Conservation (phyloP, 1,140 invertebrate genomes). For the Drosophila pseudoananassae region DNA sequence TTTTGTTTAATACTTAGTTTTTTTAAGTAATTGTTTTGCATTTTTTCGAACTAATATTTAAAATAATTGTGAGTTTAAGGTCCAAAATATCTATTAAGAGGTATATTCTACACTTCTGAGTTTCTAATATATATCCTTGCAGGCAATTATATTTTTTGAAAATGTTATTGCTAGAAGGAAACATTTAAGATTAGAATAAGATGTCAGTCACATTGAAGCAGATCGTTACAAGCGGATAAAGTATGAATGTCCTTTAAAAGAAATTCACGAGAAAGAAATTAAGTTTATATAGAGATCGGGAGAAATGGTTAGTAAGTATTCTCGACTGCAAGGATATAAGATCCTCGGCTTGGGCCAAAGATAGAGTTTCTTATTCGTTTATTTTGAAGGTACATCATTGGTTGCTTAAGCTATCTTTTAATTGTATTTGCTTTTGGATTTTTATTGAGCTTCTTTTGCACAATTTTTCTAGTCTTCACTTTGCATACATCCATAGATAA, state of each 20-base stretch:
- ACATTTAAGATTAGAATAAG: too few species aligned
- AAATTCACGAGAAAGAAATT: not conserved
- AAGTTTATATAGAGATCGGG: not conserved
- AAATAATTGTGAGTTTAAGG: not conserved
- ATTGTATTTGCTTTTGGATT: constrained; percentile 53
- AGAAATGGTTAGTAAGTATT: not conserved
- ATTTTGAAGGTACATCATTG: constrained; percentile 64
- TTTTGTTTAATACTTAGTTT: not conserved
- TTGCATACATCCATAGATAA: constrained; percentile 2
- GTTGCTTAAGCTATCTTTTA: constrained; percentile 33
- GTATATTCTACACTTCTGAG: not conserved
- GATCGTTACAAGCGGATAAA: not conserved
- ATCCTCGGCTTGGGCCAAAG: not conserved
- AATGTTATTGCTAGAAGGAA: not conserved
- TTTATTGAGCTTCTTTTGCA: constrained; percentile 67
- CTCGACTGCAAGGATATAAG: not conserved
- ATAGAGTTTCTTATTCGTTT: not conserved
- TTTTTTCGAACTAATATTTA: not conserved
- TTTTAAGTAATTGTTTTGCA: not conserved
- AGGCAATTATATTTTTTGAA: not conserved
- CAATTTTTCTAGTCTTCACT: constrained; percentile 29
- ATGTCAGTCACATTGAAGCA: not conserved
- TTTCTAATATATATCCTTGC: not conserved
- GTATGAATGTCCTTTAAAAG: not conserved
- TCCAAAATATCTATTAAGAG: not conserved